phyloP scores from a whole-genome alignment of 2,888 invertebrate species.

The Protonemura montana region DNA sequence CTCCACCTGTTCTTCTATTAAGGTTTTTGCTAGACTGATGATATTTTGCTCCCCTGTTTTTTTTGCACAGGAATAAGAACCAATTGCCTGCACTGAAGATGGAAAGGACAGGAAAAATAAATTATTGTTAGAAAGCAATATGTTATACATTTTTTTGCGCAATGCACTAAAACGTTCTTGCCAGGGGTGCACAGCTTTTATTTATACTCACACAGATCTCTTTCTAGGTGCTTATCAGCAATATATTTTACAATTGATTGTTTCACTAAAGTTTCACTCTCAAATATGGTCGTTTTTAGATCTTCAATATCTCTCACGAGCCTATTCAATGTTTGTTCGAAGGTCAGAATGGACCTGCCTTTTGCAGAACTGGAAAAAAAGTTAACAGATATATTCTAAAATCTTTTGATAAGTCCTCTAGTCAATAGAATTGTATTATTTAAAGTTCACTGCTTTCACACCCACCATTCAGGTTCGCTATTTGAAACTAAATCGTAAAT shows the following conservation, averaged over 20 bases:
- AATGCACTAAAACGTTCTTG: too few relatives aligned
- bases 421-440: conserved; percentile 1
- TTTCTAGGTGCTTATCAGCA: conserved; percentile 26
- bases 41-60: conserved; percentile 16
- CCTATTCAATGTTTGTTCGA: neutral
- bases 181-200: neutral
- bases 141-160: too few relatives aligned
- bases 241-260: conserved; percentile 34
- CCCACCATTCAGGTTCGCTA: neutral
- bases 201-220: conserved; percentile 24
- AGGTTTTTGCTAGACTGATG: neutral
- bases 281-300: conserved; percentile 23
- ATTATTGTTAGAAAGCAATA: too few relatives aligned
- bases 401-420: too few relatives aligned
- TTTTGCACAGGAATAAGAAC: conserved; percentile 1
- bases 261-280: conserved; percentile 23
- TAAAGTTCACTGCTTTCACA: neutral
- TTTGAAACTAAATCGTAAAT: neutral
- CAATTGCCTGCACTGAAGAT: conserved; percentile 29
- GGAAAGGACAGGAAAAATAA: too few relatives aligned
- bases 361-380: neutral
- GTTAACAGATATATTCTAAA: neutral
- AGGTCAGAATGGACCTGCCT: neutral
- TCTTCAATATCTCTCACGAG: conserved; percentile 20
- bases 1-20: conserved; percentile 26